Base-by-base conservation (phyloP, 2,797 vertebrate species). In the Threskiornis aethiopicus region DNA sequence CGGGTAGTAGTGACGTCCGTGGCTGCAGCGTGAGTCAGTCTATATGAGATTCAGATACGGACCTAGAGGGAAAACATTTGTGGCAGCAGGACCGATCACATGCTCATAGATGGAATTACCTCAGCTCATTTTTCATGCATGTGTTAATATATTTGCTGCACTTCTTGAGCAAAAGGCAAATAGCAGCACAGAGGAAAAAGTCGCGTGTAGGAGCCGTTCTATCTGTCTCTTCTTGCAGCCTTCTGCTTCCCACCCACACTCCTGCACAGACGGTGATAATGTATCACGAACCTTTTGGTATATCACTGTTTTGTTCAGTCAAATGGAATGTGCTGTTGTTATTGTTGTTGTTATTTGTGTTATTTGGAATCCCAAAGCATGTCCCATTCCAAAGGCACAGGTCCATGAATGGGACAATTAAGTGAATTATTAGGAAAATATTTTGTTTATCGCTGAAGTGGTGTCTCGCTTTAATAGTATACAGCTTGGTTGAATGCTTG, bases 71-170 rank as follows among this genome's bases (percentile, higher is more conserved):
- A 96, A 95, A 96, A 95, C 93, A 95, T 95, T 97, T 83, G 85
- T 95, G 94, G 95, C 96, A 97, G 90, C 10, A 1, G 81, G 25
- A 83, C 28, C 0, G 4, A 70, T 94, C 94, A 95, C 94, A 90
- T 96, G 96, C 77, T 96, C 77, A 8, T 87, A 91, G 96, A 84
- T 95, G 87, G 91, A 96, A 97, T 97, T 97, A 96, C 96, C 94
- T 95, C 94, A 96, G 96, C 94, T 97, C 96, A 70, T 95, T 97
- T 96, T 95, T 96, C 94, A 84, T 25, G 86, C 13, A 15, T 80
- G 85, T 93, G 93, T 95, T 95, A 82, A 95, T 84, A 37, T 75
- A 82, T 92, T 95, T 95, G 87, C 85, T 90, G 86, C 5, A 1
- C 71, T 93, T 79, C 95, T 87, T 31, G 35, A 93, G 85, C 85